Conservation (phyloP, 2,797 vertebrate genomes). For the Austrolebias charrua region DNA sequence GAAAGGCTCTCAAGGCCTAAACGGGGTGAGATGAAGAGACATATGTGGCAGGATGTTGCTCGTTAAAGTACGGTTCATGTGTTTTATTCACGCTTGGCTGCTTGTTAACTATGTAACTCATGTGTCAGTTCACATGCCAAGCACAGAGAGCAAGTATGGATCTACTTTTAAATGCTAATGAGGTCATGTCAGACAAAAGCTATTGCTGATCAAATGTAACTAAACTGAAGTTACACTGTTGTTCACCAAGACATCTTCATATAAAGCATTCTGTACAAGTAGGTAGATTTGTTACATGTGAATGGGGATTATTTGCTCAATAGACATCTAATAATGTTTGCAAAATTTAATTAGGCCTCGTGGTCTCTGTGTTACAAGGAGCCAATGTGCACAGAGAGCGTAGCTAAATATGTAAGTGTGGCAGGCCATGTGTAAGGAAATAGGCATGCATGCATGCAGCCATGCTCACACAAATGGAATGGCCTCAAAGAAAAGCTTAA, state of each 20-base stretch:
- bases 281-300: slow-evolving; percentile 4
- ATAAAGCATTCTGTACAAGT: not conserved
- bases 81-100: slow-evolving; percentile 67
- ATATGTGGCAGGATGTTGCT: slow-evolving; percentile 67
- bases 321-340: slow-evolving; percentile 1
- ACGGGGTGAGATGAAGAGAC: slow-evolving; percentile 22
- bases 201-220: slow-evolving; percentile 15
- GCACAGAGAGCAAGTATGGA: slow-evolving; percentile 66
- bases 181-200: slow-evolving; percentile 58
- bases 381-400: not conserved
- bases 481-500: slow-evolving; percentile 34
- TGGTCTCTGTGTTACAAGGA: slow-evolving; percentile 8
- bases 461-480: slow-evolving; percentile 58
- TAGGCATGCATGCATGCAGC: slow-evolving; percentile 40
- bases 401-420: slow-evolving; percentile 4
- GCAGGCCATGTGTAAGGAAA: slow-evolving; percentile 46
- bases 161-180: slow-evolving; percentile 70
- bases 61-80: slow-evolving; percentile 60
- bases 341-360: slow-evolving; percentile 1
- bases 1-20: slow-evolving; percentile 29
- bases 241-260: slow-evolving; percentile 16
- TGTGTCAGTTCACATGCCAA: slow-evolving; percentile 72
- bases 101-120: slow-evolving; percentile 70
- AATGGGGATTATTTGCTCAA: not conserved
- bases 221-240: slow-evolving; percentile 2